Evolutionary conservation across 2,888 invertebrate genomes (phyloP), one percentile per base, ranked within the genome.

Genomic region (Drosophila meridiana): DNA sequence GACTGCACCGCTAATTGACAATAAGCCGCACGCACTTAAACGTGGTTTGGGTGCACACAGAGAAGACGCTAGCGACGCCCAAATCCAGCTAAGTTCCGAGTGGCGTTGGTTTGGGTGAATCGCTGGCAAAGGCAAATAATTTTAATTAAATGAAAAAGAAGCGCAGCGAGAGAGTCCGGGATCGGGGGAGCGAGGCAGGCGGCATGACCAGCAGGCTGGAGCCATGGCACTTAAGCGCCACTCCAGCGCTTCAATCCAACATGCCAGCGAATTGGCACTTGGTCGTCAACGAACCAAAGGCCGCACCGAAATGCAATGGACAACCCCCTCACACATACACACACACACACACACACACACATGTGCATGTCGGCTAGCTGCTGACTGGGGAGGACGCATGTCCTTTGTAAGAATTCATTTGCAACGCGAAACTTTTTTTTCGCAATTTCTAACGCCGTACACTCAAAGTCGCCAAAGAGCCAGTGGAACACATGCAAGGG

Each of bases 81-180:
- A 82, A 84, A 78, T 74, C 58, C 62, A 68, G 70, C 72, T 83
- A 80, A 83, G 73, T 73, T 80, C 69, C 72, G 66, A 80, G 82
- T 80, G 83, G 68, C 28, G 28, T 8, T 50, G 65, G 57, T 3
- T 4, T 9, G 45, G 72, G 8, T 65, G 64, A 53, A 8, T 78
- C 72, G 65, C 82, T 56, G 59, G 71, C 76, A 82, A 79, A 82
- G 75, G 82, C 82, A 86, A 86, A 86, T 86, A 88, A 86, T 88
- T 86, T 86, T 86, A 86, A 86, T 86, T 88, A 86, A 86, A 86
- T 86, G 87, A 88, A 86, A 85, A 88, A 86, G 88, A 86, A 88
- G 83, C 73, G 77, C 80, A 60, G 58, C 73, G 67, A 71, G 70
- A 45, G 62, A 61, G 72, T 62, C 42, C 61, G 50, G 38, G 11